Conservation (phyloP, 2,888 invertebrate species). For the Hyposoter didymator region DNA sequence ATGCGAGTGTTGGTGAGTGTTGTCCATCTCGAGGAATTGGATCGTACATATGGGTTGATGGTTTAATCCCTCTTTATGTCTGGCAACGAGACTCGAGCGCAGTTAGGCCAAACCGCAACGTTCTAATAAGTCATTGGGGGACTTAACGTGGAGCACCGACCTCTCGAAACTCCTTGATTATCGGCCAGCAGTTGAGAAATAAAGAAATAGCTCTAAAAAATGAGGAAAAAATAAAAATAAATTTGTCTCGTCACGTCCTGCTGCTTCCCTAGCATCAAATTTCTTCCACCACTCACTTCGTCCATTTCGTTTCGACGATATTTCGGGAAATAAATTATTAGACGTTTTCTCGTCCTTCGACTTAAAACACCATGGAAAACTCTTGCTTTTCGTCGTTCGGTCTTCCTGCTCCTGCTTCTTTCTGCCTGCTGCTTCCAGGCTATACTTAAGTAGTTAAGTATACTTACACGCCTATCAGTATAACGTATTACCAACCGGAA, state of each 20-base stretch:
- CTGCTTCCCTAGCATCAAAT: constrained; percentile 46
- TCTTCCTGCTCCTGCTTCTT: constrained; percentile 18
- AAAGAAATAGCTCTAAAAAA: not conserved
- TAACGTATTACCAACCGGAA: not conserved
- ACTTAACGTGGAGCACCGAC: constrained; percentile 35
- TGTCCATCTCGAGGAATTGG: constrained; percentile 44
- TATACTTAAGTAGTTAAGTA: constrained; percentile 67
- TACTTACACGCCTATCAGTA: constrained; percentile 56
- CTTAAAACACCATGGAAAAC: constrained; percentile 6
- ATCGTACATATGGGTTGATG: constrained; percentile 37
- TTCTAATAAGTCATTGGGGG: constrained; percentile 60
- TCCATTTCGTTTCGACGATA: constrained; percentile 39
- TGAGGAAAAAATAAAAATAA: constrained; percentile 63
- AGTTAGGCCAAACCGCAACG: constrained; percentile 31
- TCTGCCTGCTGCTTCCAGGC: constrained; percentile 54
- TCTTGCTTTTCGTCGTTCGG: not conserved
- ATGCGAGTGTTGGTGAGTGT: not conserved
- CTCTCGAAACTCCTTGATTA: constrained; percentile 67
- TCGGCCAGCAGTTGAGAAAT: constrained; percentile 64
- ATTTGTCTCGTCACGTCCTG: constrained; percentile 79
- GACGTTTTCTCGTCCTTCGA: constrained; percentile 4
- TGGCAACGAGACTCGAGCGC: constrained; percentile 38
- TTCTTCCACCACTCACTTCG: not conserved
- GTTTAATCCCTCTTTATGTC: constrained; percentile 51
- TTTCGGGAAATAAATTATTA: constrained; percentile 49